Evolutionary conservation across 2,888 invertebrate species (phyloP).

Genomic region (Drosophila melanosoma): DNA sequence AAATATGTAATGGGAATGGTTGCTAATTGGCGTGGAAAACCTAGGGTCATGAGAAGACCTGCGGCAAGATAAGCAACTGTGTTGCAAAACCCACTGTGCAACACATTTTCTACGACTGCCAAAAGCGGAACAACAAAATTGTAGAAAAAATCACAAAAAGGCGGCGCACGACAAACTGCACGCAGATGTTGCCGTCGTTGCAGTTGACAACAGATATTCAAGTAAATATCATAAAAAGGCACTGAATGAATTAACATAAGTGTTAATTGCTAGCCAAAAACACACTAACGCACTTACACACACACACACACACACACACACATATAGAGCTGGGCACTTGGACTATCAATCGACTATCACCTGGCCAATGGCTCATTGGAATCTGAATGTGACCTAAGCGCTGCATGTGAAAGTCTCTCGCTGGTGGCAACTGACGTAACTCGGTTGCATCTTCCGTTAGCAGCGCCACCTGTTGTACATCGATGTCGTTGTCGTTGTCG

Average conservation of each 20-base stretch:
- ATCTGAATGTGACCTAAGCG: conserved; percentile 7
- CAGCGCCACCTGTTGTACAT: conserved; percentile 30
- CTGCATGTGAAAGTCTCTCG: conserved; percentile 47
- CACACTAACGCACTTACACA: conserved; percentile 2
- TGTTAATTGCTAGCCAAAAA: conserved; percentile 61
- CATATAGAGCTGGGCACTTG: neutral
- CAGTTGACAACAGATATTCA: conserved; percentile 27
- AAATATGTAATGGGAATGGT: conserved; percentile 47
- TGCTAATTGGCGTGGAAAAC: conserved; percentile 72
- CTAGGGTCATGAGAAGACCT: conserved; percentile 22
- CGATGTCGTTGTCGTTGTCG: conserved; percentile 38
- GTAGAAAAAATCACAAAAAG: conserved; percentile 38
- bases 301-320: conserved; percentile 8
- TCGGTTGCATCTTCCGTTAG: conserved; percentile 60
- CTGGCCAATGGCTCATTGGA: conserved; percentile 23
- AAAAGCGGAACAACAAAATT: conserved; percentile 56
- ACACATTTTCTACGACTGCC: conserved; percentile 5
- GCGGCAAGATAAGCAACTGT: conserved; percentile 39
- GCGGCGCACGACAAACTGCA: conserved; percentile 52
- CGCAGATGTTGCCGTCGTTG: conserved; percentile 44
- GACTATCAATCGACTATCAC: conserved; percentile 11
- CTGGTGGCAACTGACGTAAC: conserved; percentile 56
- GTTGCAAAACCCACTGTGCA: conserved; percentile 43
- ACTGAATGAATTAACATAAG: conserved; percentile 63
- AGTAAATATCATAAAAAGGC: conserved; percentile 53